Base-by-base conservation (phyloP, 1,140 invertebrate genomes). In the Piezodorus guildinii region DNA sequence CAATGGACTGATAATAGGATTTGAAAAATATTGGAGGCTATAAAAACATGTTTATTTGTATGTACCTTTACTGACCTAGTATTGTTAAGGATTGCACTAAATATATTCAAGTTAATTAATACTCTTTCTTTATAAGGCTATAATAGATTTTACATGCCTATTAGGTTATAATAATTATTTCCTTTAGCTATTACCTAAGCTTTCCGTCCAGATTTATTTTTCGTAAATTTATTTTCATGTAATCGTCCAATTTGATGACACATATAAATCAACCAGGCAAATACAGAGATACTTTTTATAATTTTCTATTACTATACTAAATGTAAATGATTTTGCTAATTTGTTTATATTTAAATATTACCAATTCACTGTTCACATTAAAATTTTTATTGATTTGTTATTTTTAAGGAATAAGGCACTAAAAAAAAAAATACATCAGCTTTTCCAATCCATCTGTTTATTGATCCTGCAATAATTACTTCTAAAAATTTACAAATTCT, bases 141-240 rank as follows among this genome's bases (percentile, higher is more conserved):
- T 27, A 56, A 25, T 23, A 56, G 15, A 23, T 16, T 56, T 25
- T 10, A 27, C 17, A 27, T 23, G 52, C 23, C 21, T 3, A 23
- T 56, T 25, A 56, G 23, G 12, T 23, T 17, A 56, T 56, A 25
- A 23, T 56, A 2, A 56, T 56, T 56, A 1, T 56, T 56, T 56
- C 27, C 23, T 10, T 39, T 39, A 56, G 52, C 52, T 56, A 25
- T 23, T 56, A 39, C 15, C 52, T 23, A 56, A 23, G 52, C 52
- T 56, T 56, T 56, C 52, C 52, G 52, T 56, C 52, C 52, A 49
- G 23, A 19, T 56, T 56, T 27, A 2, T 56, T 56, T 56, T 39
- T 39, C 6, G 9, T 39, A 39, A 56, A 4, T 14, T 56, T 25
- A 19, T 23, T 56, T 56, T 56, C 17, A 25, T 23, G 52, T 56